Percentiles rank a stretch among this genome's conserved stretches.
These are phyloP conservation scores for Centrocercus urophasianus DNA, from an alignment of 2,113 vertebrate genomes.

Conservation along the genomic window DNA sequence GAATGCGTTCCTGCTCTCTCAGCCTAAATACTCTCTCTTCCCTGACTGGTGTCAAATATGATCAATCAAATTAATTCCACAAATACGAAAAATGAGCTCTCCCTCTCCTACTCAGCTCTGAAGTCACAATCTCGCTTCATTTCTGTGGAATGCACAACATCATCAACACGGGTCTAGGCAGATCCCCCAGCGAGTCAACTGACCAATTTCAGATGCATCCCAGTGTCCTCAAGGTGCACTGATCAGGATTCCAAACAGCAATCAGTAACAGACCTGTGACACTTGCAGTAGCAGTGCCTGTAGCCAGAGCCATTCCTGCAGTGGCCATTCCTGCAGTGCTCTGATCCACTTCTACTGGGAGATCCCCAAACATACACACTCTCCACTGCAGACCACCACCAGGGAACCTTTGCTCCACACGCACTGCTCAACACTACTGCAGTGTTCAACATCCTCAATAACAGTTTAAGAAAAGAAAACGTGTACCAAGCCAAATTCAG, in stretches of 20 bases:
- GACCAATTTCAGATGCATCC: not conserved
- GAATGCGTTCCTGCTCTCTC: slow-evolving; percentile 42
- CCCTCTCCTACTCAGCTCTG: not conserved
- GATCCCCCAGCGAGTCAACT: not conserved
- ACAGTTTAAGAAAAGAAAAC: not conserved
- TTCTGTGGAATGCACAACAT: not conserved
- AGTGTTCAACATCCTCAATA: not conserved
- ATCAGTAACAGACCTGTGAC: rapidly evolving
- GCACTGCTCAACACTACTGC: not conserved
- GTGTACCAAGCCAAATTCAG: not conserved
- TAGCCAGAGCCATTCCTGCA: not conserved
- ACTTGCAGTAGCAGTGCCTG: not conserved
- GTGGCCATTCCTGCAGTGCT: not conserved
- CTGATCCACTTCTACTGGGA: not conserved
- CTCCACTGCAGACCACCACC: not conserved
- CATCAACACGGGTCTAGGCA: not conserved
- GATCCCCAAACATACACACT: rapidly evolving
- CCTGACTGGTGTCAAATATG: slow-evolving; percentile 43
- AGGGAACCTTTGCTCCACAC: not conserved
- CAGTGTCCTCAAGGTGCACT: not conserved
- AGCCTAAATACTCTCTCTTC: slow-evolving; percentile 27
- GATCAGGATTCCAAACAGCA: not conserved
- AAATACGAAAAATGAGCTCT: slow-evolving; percentile 16
- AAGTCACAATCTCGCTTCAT: not conserved
- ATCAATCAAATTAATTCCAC: slow-evolving; percentile 63